phyloP scores from a whole-genome alignment of 1,140 invertebrate species.

The Rhizoglyphus robini region DNA sequence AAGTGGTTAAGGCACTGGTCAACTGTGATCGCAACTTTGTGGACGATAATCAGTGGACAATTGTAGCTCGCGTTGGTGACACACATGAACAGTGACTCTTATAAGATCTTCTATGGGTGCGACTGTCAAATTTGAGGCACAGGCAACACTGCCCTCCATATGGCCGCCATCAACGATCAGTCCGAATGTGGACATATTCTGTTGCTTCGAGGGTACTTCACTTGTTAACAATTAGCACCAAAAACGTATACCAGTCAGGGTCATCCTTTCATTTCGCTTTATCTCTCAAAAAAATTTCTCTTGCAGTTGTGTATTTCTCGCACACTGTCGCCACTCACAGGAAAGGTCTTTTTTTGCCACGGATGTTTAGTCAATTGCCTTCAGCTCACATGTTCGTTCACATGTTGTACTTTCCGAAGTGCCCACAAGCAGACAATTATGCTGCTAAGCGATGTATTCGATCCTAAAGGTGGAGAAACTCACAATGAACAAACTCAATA shows the following conservation, averaged over 20 bases:
- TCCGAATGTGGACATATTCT: conserved; percentile 88
- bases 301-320: no score
- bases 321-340: no score
- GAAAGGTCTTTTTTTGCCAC: no score
- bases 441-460: background rate
- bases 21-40: conserved; percentile 24
- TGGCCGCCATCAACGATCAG: conserved; percentile 95
- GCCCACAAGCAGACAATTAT: background rate
- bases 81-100: conserved; percentile 86
- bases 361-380: no score
- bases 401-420: conserved; percentile 51
- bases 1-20: conserved; percentile 18
- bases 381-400: conserved; percentile 67
- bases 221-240: conserved; percentile 93
- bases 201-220: conserved; percentile 79
- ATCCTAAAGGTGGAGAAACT: background rate
- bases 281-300: no score
- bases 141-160: conserved; percentile 93
- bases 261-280: conserved; percentile 89
- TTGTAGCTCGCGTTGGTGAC: conserved; percentile 90
- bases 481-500: no score
- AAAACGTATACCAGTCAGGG: conserved; percentile 89
- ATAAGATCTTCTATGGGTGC: conserved; percentile 96
- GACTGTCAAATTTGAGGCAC: conserved; percentile 63
- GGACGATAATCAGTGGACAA: conserved; percentile 27